phyloP scores from a whole-genome alignment of 2,888 invertebrate genomes.

The Limnephilus auricula region DNA sequence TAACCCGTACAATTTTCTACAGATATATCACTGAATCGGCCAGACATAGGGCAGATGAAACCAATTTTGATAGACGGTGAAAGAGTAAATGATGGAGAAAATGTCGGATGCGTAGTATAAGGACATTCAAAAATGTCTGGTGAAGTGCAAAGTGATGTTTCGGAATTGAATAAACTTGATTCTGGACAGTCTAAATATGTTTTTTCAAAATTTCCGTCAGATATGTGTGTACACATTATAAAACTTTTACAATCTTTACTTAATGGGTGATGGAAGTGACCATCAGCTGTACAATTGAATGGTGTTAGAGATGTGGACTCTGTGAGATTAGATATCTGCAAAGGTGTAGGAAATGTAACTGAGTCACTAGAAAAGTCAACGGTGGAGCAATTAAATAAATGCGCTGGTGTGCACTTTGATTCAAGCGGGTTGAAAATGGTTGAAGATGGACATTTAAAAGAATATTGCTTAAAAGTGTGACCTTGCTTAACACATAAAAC shows the following conservation, averaged over 20 bases:
- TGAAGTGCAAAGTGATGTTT: conserved; percentile 11
- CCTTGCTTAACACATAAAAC: conserved; percentile 10
- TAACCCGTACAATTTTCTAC: conserved; percentile 14
- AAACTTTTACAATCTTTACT: conserved; percentile 21
- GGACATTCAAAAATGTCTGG: conserved; percentile 23
- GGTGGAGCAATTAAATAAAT: not conserved
- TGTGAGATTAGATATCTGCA: not conserved
- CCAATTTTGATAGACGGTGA: not conserved
- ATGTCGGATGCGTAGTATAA: not conserved
- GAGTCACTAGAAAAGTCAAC: not conserved
- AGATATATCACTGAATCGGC: conserved; percentile 25
- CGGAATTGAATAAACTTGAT: conserved; percentile 18
- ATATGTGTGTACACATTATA: not conserved
- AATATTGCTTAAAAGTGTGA: not conserved
- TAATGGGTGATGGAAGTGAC: not conserved
- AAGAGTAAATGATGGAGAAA: not conserved
- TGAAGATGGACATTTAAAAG: conserved; percentile 6
- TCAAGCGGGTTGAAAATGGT: not conserved
- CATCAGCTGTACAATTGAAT: conserved; percentile 19
- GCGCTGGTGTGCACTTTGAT: conserved; percentile 10
- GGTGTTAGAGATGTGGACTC: not conserved
- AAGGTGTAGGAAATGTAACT: conserved; percentile 15
- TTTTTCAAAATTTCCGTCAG: conserved; percentile 7
- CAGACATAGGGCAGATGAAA: not conserved
- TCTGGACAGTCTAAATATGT: conserved; percentile 20